Base-by-base conservation (phyloP, 1,140 invertebrate species). In the Camponotus vicinus region DNA sequence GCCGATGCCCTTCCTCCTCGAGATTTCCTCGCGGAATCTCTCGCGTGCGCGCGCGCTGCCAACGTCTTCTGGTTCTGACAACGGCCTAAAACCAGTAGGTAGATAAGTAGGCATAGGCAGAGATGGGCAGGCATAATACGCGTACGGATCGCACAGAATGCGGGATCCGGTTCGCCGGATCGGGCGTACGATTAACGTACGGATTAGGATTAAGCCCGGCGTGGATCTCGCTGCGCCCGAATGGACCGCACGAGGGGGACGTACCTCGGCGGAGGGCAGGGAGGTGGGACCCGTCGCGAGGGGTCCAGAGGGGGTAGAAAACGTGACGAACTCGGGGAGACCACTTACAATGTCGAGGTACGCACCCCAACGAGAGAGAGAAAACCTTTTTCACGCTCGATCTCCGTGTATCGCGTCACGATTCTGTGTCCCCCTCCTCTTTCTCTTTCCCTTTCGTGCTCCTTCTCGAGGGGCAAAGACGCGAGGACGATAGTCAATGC, bases 151-250 rank as follows among this genome's bases (percentile, higher is more conserved):
- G 61, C 84, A 78, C 84, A 88, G 80, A 88, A 82, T 69, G 75
- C 69, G 77, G 87, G 86, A 91, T 90, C 88, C 90, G 75, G 91
- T 87, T 90, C 85, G 88, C 55, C 73, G 92, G 89, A 93, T 93
- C 89, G 88, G 86, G 87, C 85, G 79, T 88, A 76, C 93, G 93
- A 94, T 94, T 93, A 94, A 93, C 93, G 93, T 91, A 89, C 87
- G 92, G 93, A 94, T 94, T 94, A 94, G 93, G 93, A 94, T 94
- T 93, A 94, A 91, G 87, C 89, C 78, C 89, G 86, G 84, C 88
- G 80, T 71, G 85, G 91, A 92, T 89, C 86, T 89, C 82, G 79
- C 9, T 87, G 85, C 88, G 69, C 84, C 63, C 86, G 88, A 88
- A 86, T 89, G 55, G 71, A 86, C 78, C 40, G 89, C 73, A 82